phyloP scores from a whole-genome alignment of 1,140 invertebrate species.

The Drosophila burlai region DNA sequence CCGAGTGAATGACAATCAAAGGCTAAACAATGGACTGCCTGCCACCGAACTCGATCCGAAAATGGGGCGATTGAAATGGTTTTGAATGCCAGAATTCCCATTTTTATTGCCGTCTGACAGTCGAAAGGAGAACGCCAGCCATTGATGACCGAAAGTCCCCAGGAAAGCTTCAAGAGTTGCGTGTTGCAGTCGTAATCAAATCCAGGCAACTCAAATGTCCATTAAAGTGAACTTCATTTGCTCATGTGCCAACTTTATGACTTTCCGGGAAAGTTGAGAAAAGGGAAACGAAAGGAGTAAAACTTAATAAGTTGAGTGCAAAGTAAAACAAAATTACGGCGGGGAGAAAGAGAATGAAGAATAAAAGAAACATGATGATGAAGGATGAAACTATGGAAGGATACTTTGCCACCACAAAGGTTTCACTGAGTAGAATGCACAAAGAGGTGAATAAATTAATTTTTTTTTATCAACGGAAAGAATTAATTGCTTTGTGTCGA shows the following conservation, averaged over 20 bases:
- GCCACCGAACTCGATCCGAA: slow-evolving; percentile 32
- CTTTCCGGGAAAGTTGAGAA: slow-evolving; percentile 14
- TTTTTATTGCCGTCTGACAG: slow-evolving; percentile 47
- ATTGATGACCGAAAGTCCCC: slow-evolving; percentile 46
- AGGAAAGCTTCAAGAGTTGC: slow-evolving; percentile 56
- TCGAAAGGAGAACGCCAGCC: slow-evolving; percentile 43
- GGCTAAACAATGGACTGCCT: slow-evolving; percentile 73
- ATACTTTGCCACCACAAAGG: neutral
- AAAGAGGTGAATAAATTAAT: neutral
- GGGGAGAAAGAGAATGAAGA: neutral
- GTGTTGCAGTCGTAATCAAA: slow-evolving; percentile 64
- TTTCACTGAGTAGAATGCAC: neutral
- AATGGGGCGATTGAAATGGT: slow-evolving; percentile 4
- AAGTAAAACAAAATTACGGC: slow-evolving; percentile 19
- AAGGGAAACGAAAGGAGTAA: slow-evolving; percentile 13
- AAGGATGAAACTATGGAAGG: slow-evolving; percentile 7
- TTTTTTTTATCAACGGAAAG: neutral
- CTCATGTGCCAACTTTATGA: slow-evolving; percentile 42
- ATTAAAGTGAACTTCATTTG: slow-evolving; percentile 64
- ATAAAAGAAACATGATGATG: neutral
- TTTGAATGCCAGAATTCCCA: slow-evolving; percentile 5
- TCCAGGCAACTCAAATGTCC: slow-evolving; percentile 42
- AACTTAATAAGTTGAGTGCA: slow-evolving; percentile 26
- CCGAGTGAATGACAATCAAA: slow-evolving; percentile 74
- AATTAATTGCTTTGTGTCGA: neutral